These are phyloP conservation scores for Timema podura DNA, from an alignment of 2,888 invertebrate species.

Conservation along the genomic window DNA sequence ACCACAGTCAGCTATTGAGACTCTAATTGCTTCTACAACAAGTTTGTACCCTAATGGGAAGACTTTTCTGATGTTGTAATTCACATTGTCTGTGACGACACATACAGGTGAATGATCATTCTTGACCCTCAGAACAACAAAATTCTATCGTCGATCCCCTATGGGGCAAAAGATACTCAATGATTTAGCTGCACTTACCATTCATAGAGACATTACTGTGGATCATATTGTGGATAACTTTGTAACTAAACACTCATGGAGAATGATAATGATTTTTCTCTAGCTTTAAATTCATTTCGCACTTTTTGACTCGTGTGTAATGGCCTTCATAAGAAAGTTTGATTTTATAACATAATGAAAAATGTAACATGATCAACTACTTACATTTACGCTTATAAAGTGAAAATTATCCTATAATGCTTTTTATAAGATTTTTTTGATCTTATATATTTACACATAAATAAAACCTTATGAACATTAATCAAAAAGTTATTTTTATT, in stretches of 20 bases:
- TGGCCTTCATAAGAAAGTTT: background rate
- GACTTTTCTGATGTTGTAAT: constrained; percentile 1
- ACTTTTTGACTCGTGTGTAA: background rate
- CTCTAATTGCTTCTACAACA: background rate
- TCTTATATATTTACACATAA: background rate
- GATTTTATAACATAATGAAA: background rate
- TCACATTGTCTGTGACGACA: constrained; percentile 10
- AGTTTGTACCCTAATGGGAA: constrained; percentile 9
- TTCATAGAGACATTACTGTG: constrained; percentile 13
- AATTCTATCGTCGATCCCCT: background rate
- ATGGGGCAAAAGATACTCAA: background rate
- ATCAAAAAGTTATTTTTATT: background rate
- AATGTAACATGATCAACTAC: background rate
- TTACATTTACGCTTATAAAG: background rate
- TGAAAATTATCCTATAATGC: background rate
- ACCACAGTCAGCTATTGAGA: background rate
- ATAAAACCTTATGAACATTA: background rate
- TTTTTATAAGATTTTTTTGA: background rate
- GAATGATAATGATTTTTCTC: constrained; percentile 1
- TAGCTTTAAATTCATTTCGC: background rate
- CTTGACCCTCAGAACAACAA: constrained; percentile 5
- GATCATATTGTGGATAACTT: constrained; percentile 13
- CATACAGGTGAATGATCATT: constrained; percentile 8
- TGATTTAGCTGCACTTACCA: constrained; percentile 10
- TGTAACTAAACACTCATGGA: background rate